Evolutionary conservation across 2,797 vertebrate species (phyloP), one percentile per base, ranked within the genome.

Genomic region (Nothura maculosa): DNA sequence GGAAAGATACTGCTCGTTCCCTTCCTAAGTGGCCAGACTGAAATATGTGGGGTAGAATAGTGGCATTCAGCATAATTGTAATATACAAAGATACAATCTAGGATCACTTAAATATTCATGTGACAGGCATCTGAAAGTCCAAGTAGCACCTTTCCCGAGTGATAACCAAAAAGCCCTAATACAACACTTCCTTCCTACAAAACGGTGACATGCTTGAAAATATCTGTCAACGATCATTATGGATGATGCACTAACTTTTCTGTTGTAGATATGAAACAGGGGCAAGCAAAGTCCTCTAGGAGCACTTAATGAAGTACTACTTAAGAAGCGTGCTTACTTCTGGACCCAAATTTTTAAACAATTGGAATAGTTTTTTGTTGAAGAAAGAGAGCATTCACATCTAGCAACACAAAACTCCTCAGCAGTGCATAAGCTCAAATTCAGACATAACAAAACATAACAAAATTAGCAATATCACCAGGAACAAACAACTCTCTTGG

Each of bases 161-260:
- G 67, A 90, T 77, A 92, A 86, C 68, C 73, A 80, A 87, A 79
- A 69, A 89, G 30, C 50, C 72, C 34, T 77, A 92, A 43, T n/a
- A 88, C 43, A 94, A 95, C 94, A 30, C 81, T 92, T 86, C 87
- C 80, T 93, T 87, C 88, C 57, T 79, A 70, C 48, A 72, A 81
- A 96, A 86, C 13, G 66, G 58, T 79, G 73, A 80, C 85, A 81
- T 86, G 85, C 92, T 85, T 38, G 76, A 89, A 97, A 97, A 96
- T 95, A 72, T 40, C 83, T 96, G 78, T 95, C 95, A 96, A 78
- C 63, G 90, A 89, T 85, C n/a, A 47, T 86, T 80, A 76, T 12
- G 7, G 66, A 78, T 73, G 50, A 89, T 88, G 85, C 78, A 91
- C 38, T 54, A 70, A 72, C 19, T 82, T 79, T 60, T 92, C 77